Evolutionary conservation across 2,888 invertebrate genomes (phyloP).

Genomic region (Cerceris ruficornis): DNA sequence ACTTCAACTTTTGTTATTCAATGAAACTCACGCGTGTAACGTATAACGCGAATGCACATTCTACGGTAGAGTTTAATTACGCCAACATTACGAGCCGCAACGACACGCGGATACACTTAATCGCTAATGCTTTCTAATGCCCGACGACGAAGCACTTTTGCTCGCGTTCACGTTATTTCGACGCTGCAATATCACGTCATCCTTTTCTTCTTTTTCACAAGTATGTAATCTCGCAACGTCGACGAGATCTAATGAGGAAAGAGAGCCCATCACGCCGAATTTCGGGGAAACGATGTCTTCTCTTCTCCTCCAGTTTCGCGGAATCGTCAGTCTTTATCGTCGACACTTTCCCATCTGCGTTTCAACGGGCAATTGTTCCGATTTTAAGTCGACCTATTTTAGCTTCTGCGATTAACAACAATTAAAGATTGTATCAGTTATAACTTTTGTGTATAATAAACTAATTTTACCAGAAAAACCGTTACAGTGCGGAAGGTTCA

Average conservation of each 20-base stretch:
- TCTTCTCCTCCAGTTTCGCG: conserved; percentile 1
- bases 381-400: too few species aligned
- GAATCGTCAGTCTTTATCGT: neutral
- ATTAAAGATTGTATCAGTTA: too few species aligned
- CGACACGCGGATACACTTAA: conserved; percentile 21
- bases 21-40: neutral
- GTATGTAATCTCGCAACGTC: neutral
- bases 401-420: too few species aligned
- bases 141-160: neutral
- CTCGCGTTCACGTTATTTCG: neutral
- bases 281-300: neutral
- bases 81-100: conserved; percentile 35
- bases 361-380: too few species aligned
- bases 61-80: conserved; percentile 41
- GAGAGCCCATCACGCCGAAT: neutral
- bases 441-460: too few species aligned
- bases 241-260: neutral
- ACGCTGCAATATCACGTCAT: neutral
- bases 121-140: conserved; percentile 54
- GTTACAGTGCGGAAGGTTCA: too few species aligned
- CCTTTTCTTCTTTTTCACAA: conserved; percentile 6
- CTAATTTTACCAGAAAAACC: too few species aligned
- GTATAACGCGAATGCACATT: neutral
- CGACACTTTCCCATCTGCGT: too few species aligned
- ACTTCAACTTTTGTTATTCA: too few species aligned